Conservation (phyloP, 2,888 invertebrate genomes). For the Cantharis rustica region DNA sequence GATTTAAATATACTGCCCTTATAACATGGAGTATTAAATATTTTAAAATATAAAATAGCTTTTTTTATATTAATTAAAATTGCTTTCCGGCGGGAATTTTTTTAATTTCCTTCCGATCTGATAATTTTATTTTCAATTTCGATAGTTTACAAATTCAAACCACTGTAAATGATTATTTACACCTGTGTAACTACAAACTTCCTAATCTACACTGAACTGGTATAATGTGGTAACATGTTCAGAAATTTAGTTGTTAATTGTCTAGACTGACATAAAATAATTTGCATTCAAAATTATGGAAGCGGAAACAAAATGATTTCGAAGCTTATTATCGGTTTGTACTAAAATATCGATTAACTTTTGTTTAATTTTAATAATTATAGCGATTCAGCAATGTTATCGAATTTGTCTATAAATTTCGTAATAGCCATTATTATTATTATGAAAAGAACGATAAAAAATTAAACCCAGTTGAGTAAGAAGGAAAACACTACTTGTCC, state of each 20-base stretch:
- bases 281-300: not conserved
- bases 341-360: not conserved
- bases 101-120: not conserved
- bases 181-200: not conserved
- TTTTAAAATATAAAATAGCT: too few relatives aligned
- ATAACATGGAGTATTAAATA: not conserved
- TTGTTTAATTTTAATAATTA: not conserved
- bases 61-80: too few relatives aligned
- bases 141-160: not conserved
- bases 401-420: not conserved
- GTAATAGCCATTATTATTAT: not conserved
- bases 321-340: not conserved
- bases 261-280: not conserved
- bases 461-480: conserved; percentile 7
- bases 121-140: not conserved
- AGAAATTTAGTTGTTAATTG: not conserved
- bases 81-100: not conserved
- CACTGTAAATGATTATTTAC: not conserved
- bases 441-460: not conserved
- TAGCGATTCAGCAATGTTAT: not conserved
- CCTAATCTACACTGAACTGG: not conserved
- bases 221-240: not conserved
- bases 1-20: not conserved
- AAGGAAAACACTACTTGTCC: conserved; percentile 14
- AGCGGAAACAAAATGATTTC: not conserved